phyloP scores from a whole-genome alignment of 1,140 invertebrate species.

The Arctopsyche grandis region DNA sequence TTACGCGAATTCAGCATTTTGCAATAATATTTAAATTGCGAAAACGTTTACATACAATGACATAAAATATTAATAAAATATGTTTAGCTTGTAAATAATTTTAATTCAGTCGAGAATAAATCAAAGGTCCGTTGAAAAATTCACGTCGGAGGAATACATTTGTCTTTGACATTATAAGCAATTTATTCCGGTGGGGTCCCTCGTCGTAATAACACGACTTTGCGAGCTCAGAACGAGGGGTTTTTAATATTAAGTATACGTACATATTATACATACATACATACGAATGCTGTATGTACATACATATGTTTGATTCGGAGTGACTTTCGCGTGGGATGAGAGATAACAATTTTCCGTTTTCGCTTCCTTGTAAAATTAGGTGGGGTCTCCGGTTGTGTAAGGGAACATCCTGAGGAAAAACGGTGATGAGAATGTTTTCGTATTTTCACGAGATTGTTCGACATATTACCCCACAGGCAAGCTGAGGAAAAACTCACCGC shows the following conservation, averaged over 20 bases:
- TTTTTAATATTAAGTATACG: not conserved
- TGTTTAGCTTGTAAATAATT: too few species aligned
- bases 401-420: not conserved
- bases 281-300: not conserved
- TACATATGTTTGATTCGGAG: not conserved
- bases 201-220: slow-evolving; percentile 18
- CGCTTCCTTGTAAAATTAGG: slow-evolving; percentile 10
- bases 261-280: not conserved
- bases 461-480: slow-evolving; percentile 10
- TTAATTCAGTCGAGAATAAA: slow-evolving; percentile 1
- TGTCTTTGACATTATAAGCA: slow-evolving; percentile 25
- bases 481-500: slow-evolving; percentile 1
- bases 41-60: too few species aligned
- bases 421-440: slow-evolving; percentile 28
- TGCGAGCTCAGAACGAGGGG: not conserved
- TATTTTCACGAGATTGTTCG: slow-evolving; percentile 31
- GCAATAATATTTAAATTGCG: too few species aligned
- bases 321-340: not conserved
- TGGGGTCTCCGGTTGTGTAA: not conserved
- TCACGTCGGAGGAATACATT: slow-evolving; percentile 18
- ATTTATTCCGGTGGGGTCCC: not conserved
- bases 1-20: too few species aligned
- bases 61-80: too few species aligned
- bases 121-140: slow-evolving; percentile 22
- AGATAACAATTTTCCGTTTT: slow-evolving; percentile 16